Evolutionary conservation across 2,888 invertebrate species (phyloP).

Genomic region (Plagodis dolabraria): DNA sequence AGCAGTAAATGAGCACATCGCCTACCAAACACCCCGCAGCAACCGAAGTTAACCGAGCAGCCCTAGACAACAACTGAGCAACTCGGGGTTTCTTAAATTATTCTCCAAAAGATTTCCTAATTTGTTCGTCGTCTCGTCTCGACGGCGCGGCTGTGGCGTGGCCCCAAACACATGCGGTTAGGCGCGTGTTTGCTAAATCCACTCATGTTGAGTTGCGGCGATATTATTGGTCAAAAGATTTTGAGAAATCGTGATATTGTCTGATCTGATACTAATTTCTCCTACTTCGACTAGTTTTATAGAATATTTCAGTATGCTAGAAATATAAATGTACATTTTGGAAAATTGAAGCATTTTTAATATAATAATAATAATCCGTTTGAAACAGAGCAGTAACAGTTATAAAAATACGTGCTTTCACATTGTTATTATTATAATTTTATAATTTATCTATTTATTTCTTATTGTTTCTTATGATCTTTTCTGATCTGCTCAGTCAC

Average conservation of each 20-base stretch:
- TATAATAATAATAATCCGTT: not conserved
- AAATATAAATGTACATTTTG: not conserved
- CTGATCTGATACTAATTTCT: not conserved
- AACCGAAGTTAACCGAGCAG: slow-evolving; percentile 63
- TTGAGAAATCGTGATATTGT: not conserved
- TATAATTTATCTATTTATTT: too few species aligned
- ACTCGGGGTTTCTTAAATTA: slow-evolving; percentile 73
- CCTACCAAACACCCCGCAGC: slow-evolving; percentile 50
- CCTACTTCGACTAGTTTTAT: not conserved
- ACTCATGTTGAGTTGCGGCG: not conserved
- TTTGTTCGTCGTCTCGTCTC: slow-evolving; percentile 74
- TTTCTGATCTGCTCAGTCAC: too few species aligned
- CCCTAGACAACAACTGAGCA: slow-evolving; percentile 35
- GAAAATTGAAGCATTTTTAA: not conserved
- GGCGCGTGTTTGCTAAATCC: slow-evolving; percentile 24
- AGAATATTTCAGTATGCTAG: not conserved
- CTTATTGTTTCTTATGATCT: too few species aligned
- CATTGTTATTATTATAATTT: too few species aligned
- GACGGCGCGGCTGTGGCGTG: slow-evolving; percentile 12
- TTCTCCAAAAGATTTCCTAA: slow-evolving; percentile 83
- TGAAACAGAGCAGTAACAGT: not conserved
- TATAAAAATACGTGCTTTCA: not conserved
- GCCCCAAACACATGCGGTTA: slow-evolving; percentile 58
- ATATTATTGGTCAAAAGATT: too few species aligned
- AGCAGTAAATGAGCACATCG: slow-evolving; percentile 40